Conservation (phyloP, 2,888 invertebrate species). For the Clepsis dumicolana region DNA sequence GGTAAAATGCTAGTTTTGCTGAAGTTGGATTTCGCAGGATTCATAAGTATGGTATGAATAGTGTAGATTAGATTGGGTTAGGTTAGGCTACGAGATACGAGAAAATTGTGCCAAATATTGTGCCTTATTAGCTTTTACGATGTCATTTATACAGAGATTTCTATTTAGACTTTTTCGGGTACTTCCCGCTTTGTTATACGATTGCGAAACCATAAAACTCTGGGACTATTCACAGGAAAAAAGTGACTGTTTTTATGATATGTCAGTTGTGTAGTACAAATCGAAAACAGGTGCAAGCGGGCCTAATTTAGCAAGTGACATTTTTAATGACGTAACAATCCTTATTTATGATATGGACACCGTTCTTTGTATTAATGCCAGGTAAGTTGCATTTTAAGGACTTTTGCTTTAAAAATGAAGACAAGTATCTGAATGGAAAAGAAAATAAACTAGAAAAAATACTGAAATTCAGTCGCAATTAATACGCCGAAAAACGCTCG, state of each 20-base stretch:
- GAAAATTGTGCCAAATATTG: not conserved
- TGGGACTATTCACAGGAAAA: not conserved
- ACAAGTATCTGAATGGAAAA: no score
- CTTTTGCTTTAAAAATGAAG: no score
- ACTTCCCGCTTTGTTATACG: not conserved
- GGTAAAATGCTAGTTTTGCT: not conserved
- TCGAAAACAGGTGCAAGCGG: not conserved
- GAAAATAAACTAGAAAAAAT: no score
- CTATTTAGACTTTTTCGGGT: not conserved
- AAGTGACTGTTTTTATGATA: not conserved
- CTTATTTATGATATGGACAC: not conserved
- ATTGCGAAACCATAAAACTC: not conserved
- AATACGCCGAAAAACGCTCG: not conserved
- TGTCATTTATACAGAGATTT: not conserved
- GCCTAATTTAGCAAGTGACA: not conserved
- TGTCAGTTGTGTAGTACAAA: not conserved
- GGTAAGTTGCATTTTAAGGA: no score
- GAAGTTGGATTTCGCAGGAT: slow-evolving; percentile 7
- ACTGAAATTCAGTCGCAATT: not conserved
- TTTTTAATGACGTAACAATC: not conserved
- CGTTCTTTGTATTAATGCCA: no score
- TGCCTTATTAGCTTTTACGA: not conserved
- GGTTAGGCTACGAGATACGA: not conserved
- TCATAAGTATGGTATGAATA: not conserved
- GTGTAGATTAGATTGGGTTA: not conserved